phyloP scores from a whole-genome alignment of 2,113 vertebrate species.

The Riparia riparia region DNA sequence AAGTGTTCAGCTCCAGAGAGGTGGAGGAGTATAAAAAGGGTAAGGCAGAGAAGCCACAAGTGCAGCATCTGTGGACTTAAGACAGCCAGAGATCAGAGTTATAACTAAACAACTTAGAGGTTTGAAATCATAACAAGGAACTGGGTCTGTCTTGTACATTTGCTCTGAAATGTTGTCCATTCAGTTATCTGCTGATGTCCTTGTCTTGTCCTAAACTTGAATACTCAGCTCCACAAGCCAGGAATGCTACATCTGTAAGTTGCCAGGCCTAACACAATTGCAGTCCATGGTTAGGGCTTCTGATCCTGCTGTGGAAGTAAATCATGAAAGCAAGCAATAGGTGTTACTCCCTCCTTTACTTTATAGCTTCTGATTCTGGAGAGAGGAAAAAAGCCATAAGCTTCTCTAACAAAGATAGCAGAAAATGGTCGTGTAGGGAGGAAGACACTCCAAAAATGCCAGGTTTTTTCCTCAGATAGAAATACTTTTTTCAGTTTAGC shows the following conservation, averaged over 20 bases:
- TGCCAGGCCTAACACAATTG: neutral
- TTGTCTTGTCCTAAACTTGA: neutral
- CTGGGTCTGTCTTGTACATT: neutral
- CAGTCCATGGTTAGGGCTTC: neutral
- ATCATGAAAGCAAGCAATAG: neutral
- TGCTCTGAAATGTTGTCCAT: neutral
- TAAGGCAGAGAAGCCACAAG: neutral
- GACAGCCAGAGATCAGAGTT: neutral
- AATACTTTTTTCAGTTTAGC: neutral
- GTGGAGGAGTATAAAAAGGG: neutral
- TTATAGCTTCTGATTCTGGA: neutral
- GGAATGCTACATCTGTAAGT: neutral
- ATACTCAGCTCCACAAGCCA: fast-evolving
- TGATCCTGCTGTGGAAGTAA: neutral
- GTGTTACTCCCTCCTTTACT: neutral
- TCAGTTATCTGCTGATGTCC: neutral
- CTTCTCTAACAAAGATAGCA: neutral
- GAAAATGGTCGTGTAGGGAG: neutral
- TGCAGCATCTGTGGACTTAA: neutral
- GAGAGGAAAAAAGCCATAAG: neutral
- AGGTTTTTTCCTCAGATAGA: neutral
- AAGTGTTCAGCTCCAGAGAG: neutral
- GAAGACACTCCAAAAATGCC: neutral
- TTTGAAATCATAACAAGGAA: neutral
- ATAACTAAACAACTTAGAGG: neutral